Evolutionary conservation across 2,797 vertebrate genomes (phyloP), one percentile per base, ranked within the genome.

Genomic region (Salarias fasciatus): DNA sequence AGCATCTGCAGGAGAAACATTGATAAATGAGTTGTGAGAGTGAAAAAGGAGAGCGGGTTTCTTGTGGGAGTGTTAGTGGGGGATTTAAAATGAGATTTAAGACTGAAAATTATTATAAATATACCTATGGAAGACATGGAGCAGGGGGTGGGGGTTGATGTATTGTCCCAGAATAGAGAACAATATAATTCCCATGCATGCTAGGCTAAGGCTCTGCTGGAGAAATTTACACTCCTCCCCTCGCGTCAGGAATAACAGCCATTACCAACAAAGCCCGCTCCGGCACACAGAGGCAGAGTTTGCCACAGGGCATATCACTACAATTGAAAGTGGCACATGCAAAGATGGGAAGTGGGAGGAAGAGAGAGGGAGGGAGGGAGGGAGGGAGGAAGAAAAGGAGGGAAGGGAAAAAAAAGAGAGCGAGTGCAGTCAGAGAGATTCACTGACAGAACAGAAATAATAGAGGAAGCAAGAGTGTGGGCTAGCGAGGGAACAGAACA

Each of bases 281-380:
- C 3, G 83, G 85, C 86, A 83, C 84, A 83, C 89, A 84, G 81
- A 83, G 85, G 85, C 88, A 81, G 79, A 85, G 82, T 90, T 90
- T 86, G 90, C 93, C 91, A 90, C 88, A 83, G 91, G 92, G 92
- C 91, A 92, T 89, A 88, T 93, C 92, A 93, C 85, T 74, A 75
- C 89, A 92, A 93, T 93, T 84, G 88, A 91, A 93, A 92, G 92
- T 92, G 92, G 90, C 92, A 93, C 89, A 92, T 91, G 92, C 89
- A 92, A 92, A 93, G 89, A 92, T 91, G 90, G 87, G 88, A 92
- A 87, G 86, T 75, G 83, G 88, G 87, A 86, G 85, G 75, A 77
- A 53, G 54, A 54, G 59, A 62, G 35, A 52, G 64, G 50, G 49
- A 58, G 63, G 59, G 29, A 55, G 63, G 55, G 53, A 49, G 63